Percentiles rank a stretch among this genome's conserved stretches.
phyloP scores from a whole-genome alignment of 1,140 invertebrate genomes.

The Calliopsis andreniformis region DNA sequence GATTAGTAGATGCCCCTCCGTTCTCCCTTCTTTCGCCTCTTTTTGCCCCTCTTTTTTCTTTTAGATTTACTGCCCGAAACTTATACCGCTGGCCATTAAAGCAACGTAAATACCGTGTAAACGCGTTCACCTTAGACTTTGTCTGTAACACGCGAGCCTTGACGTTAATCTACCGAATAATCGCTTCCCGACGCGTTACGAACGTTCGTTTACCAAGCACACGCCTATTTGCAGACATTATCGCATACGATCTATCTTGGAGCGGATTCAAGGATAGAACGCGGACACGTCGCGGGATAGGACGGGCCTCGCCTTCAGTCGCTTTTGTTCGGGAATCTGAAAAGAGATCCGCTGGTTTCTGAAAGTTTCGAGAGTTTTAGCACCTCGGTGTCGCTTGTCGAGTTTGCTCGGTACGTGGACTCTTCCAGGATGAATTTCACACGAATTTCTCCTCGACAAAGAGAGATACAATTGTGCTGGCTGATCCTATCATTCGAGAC shows the following conservation, averaged over 20 bases:
- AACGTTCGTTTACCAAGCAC: conserved; percentile 28
- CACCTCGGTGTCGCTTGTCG: background rate
- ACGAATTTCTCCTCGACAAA: too few species aligned
- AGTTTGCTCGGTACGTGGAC: conserved; percentile 4
- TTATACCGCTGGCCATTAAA: background rate
- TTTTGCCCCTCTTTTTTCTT: background rate
- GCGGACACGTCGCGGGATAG: background rate
- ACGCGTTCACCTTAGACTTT: background rate
- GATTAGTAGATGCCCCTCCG: conserved; percentile 37
- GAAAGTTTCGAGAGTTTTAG: background rate
- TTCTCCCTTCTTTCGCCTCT: background rate
- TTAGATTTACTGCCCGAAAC: background rate
- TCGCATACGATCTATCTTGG: conserved; percentile 37
- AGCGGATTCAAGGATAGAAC: conserved; percentile 30
- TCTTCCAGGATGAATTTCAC: background rate
- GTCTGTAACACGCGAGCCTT: conserved; percentile 17
- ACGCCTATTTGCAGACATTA: conserved; percentile 39
- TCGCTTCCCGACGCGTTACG: conserved; percentile 5
- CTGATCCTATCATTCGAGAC: too few species aligned
- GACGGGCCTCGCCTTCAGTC: too few species aligned
- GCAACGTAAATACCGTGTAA: background rate
- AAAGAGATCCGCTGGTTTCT: too few species aligned
- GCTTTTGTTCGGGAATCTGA: too few species aligned
- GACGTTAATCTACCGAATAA: conserved; percentile 40
- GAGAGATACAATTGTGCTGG: too few species aligned